Base-by-base conservation (phyloP, 1,140 invertebrate genomes). In the Nilaparvata lugens region DNA sequence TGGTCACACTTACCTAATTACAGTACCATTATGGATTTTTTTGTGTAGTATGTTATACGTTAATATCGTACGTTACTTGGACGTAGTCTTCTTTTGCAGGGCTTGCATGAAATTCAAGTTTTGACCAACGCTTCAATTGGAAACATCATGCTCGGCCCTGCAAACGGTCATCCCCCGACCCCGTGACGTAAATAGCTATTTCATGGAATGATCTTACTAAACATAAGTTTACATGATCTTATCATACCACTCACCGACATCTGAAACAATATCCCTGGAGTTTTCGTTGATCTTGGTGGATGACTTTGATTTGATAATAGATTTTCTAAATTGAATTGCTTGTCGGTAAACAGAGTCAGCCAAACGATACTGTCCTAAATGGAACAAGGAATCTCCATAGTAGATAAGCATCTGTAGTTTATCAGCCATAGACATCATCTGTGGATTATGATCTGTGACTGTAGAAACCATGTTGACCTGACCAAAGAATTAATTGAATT, bases 321-420 rank as follows among this genome's bases (percentile, higher is more conserved):
- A 80, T 73, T 89, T 89, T 58, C 81, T 78, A 64, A 85, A 79
- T 63, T 84, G 82, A 6, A 89, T 70, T 5, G 83, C 83, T 70
- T 83, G 82, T 62, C 77, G 79, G 66, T 85, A 89, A 14, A 82
- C 73, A 65, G 79, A 78, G 73, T 88, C 86, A 18, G 87, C 84
- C 69, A 82, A 82, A 38, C 79, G 70, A 71, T 82, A 86, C 65
- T 88, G 81, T 60, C 79, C 76, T 2, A 80, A 65, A 35, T 85
- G 75, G 71, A 80, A 86, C 38, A 85, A 74, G 18, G 87, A 81
- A 68, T 88, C 83, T 2, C 80, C 87, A 72, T 83, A 83, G 68
- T 82, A 84, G 40, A 84, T 78, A 53, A 81, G 78, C 23, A 82
- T 77, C 64, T 86, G 81, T 65, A 85, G 85, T 68, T 83, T 84